These are phyloP conservation scores for Coregonus ussuriensis DNA, from an alignment of 2,797 vertebrate species.

Conservation along the genomic window DNA sequence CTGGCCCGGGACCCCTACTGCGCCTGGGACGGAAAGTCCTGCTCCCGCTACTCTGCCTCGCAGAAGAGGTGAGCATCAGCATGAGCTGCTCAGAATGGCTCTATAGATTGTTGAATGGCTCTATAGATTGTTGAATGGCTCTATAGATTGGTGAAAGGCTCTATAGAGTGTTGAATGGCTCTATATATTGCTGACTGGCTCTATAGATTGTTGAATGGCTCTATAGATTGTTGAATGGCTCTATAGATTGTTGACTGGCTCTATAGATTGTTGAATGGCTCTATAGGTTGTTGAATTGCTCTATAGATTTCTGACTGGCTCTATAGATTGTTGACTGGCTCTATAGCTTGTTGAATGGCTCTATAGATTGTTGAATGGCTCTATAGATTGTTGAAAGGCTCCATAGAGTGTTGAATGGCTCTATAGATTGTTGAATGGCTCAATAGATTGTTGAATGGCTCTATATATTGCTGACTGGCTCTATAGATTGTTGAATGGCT, in stretches of 20 bases:
- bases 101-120: conserved; percentile 1
- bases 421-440: conserved; percentile 4
- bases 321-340: not conserved
- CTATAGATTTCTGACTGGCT: not conserved
- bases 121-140: not conserved
- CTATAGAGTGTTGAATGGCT: not conserved
- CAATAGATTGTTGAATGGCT: conserved; percentile 54
- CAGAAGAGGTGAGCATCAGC: conserved; percentile 87
- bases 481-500: conserved; percentile 3
- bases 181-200: not conserved
- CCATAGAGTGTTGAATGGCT: not conserved
- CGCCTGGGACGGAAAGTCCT: conserved; percentile 96
- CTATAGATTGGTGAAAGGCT: not conserved
- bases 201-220: conserved; percentile 13
- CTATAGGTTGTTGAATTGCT: conserved; percentile 28
- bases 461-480: not conserved
- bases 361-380: conserved; percentile 20
- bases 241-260: not conserved
- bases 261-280: not conserved
- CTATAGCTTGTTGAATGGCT: not conserved
- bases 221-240: conserved; percentile 2
- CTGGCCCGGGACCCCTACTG: conserved; percentile 96
- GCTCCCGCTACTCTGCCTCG: conserved; percentile 92
- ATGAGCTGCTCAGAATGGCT: conserved; percentile 30
- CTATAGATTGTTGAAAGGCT: not conserved